Base-by-base conservation (phyloP, 2,888 invertebrate species). In the Syrphus vitripennis region DNA sequence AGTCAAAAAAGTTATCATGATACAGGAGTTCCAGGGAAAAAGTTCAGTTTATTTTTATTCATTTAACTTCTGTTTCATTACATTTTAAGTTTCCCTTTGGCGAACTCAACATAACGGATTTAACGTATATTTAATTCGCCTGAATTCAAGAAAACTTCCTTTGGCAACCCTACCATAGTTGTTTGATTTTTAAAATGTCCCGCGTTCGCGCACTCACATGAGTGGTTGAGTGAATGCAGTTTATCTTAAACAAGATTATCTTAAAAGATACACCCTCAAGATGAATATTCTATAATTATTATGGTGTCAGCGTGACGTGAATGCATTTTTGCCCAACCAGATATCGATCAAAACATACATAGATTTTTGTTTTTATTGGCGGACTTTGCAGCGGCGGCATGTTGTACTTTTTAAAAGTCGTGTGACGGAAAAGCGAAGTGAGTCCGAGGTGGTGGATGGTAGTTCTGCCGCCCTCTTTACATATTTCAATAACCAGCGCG, bases 241-340 rank as follows among this genome's bases (percentile, higher is more conserved):
- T 29, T 67, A 50, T 67, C 70, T 75, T 55, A 63, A 78, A 78
- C 77, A 42, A 86, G 77, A 86, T 78, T 86, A 86, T 77, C 77
- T 71, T 48, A 37, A 42, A 7, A 77, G 82, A 77, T 86, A 82
- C 86, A 86, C 82, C 82, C 82, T 67, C 86, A 78, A 86, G 82
- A 86, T 86, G 77, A 78, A 86, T 86, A 82, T 82, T 81, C 82
- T 63, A 59, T 86, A 86, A 86, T 86, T 86, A 82, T 77, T 74
- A 77, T 74, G 61, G 75, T 80, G 83, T 79, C 75, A 75, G 80
- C 65, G 67, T 57, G 67, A 76, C 84, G 71, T 80, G 84, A 80
- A 67, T 79, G 83, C 63, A 65, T 84, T 65, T 70, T 70, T 53
- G 71, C 59, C 75, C 45, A 34, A 57, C 37, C 50, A 84, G 75